Evolutionary conservation across 2,888 invertebrate species (phyloP).

Genomic region (Terebella lapidaria): DNA sequence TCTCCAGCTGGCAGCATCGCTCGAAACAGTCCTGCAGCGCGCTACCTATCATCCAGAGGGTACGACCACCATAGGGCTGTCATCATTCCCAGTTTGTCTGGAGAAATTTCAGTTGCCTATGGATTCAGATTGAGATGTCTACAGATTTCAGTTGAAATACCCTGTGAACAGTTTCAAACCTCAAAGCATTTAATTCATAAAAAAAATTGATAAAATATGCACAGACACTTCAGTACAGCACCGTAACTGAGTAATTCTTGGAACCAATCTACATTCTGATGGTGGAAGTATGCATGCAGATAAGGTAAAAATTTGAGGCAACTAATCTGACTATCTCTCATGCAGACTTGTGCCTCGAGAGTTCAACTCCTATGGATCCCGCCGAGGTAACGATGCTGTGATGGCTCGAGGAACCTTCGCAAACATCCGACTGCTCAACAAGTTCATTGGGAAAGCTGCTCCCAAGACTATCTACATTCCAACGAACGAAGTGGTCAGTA

Average conservation of each 20-base stretch:
- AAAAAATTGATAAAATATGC: too few relatives aligned
- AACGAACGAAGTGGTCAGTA: constrained; percentile 69
- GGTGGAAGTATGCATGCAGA: too few relatives aligned
- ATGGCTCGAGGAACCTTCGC: constrained; percentile 98
- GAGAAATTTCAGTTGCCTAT: background rate
- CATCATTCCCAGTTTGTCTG: background rate
- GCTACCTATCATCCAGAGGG: constrained; percentile 68
- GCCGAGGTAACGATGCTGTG: constrained; percentile 93
- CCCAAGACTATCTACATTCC: constrained; percentile 84
- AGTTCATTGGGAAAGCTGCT: constrained; percentile 60
- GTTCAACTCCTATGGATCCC: constrained; percentile 96
- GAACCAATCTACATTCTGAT: too few relatives aligned
- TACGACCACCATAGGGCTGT: too few relatives aligned
- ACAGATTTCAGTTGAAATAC: background rate
- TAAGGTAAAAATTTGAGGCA: too few relatives aligned
- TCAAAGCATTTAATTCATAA: too few relatives aligned
- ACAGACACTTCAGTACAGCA: too few relatives aligned
- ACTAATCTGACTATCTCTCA: too few relatives aligned
- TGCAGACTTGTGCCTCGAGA: constrained; percentile 83
- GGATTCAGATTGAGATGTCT: background rate
- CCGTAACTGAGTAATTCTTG: too few relatives aligned
- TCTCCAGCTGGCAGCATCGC: constrained; percentile 97
- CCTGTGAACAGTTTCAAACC: background rate
- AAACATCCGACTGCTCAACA: constrained; percentile 92
- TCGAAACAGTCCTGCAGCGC: constrained; percentile 84